A percentile compares a stretch with the other conserved stretches of the same genome.
Conservation (phyloP, 1,140 invertebrate genomes). For the Chlorops oryzae region DNA sequence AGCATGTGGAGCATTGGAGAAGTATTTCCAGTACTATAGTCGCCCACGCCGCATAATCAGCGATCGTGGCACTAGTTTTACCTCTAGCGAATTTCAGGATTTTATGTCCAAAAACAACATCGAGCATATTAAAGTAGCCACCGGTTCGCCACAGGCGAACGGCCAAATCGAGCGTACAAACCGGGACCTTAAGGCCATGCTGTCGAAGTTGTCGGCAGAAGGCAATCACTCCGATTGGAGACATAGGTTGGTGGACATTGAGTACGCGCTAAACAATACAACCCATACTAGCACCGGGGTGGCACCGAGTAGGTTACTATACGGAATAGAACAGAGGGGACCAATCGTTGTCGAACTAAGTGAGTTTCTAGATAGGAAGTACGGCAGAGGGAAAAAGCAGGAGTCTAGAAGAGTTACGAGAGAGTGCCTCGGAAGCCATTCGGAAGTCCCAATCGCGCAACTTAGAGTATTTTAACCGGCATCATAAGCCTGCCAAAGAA, state of each 20-base stretch:
- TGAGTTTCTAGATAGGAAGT: slow-evolving; percentile 1
- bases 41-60: neutral
- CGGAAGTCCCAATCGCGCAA: too few relatives aligned
- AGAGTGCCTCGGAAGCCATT: too few relatives aligned
- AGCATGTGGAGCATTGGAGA: too few relatives aligned
- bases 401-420: too few relatives aligned
- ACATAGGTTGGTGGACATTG: neutral
- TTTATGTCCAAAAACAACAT: slow-evolving; percentile 3
- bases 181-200: slow-evolving; percentile 2
- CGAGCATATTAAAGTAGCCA: neutral
- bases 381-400: too few relatives aligned
- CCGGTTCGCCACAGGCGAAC: neutral
- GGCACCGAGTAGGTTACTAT: slow-evolving; percentile 1
- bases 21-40: too few relatives aligned
- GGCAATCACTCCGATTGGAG: too few relatives aligned
- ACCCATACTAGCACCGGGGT: neutral
- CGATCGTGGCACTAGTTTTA: slow-evolving; percentile 1
- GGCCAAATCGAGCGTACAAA: slow-evolving; percentile 5
- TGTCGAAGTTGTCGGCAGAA: too few relatives aligned
- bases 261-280: slow-evolving; percentile 9
- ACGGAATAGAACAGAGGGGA: slow-evolving; percentile 5
- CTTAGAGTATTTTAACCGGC: too few relatives aligned
- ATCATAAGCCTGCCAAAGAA: neutral
- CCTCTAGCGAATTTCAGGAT: neutral
- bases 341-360: slow-evolving; percentile 1